Percentiles rank a stretch among this genome's conserved stretches.
phyloP scores from a whole-genome alignment of 2,888 invertebrate genomes.

The Lycophotia porphyrea region DNA sequence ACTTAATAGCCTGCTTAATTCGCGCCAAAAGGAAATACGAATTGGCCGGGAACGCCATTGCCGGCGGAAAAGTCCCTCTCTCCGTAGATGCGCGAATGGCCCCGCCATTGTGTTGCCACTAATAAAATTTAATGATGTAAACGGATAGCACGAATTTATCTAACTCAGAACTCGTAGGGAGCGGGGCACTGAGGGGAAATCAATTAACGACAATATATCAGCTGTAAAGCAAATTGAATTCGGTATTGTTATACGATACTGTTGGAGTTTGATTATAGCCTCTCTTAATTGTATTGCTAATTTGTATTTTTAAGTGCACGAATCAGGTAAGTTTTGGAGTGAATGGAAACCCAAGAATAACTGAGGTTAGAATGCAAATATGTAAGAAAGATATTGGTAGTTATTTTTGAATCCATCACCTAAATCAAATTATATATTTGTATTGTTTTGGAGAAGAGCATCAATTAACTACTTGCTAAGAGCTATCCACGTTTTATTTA shows the following conservation, averaged over 20 bases:
- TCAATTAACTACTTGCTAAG: not conserved
- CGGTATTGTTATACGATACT: slow-evolving; percentile 78
- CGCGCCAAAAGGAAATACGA: slow-evolving; percentile 88
- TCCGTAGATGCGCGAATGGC: slow-evolving; percentile 78
- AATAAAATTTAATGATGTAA: slow-evolving; percentile 91
- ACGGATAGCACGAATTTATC: slow-evolving; percentile 89
- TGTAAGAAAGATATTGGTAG: not conserved
- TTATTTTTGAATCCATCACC: not conserved
- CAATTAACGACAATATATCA: slow-evolving; percentile 86
- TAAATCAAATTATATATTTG: not conserved
- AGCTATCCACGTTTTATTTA: not conserved
- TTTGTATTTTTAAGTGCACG: slow-evolving; percentile 49
- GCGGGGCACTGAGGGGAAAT: slow-evolving; percentile 84
- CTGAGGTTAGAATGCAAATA: not conserved
- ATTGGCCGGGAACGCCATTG: slow-evolving; percentile 82
- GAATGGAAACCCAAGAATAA: not conserved
- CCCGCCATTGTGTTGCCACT: slow-evolving; percentile 85
- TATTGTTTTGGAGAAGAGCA: not conserved
- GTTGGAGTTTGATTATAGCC: slow-evolving; percentile 70
- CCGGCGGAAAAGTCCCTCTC: slow-evolving; percentile 85
- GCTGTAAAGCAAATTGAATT: slow-evolving; percentile 81
- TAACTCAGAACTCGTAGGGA: slow-evolving; percentile 82
- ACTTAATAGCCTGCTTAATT: slow-evolving; percentile 90
- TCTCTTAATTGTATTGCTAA: slow-evolving; percentile 36
- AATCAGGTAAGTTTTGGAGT: slow-evolving; percentile 12